Evolutionary conservation across 2,888 invertebrate genomes (phyloP).

Genomic region (Cephus nigrinus): DNA sequence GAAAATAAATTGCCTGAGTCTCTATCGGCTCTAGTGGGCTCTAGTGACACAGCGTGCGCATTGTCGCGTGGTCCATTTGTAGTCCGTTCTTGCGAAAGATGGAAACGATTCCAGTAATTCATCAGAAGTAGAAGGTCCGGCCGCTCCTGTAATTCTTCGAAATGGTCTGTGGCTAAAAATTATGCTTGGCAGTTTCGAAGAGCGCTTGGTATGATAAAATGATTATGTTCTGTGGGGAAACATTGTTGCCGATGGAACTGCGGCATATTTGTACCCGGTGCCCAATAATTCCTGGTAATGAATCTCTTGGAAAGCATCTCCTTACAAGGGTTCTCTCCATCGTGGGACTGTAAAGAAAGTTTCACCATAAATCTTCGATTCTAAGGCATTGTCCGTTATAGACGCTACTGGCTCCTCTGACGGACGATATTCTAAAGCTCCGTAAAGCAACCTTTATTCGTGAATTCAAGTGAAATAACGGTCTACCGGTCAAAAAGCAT

Average conservation of each 20-base stretch:
- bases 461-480: not conserved
- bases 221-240: not conserved
- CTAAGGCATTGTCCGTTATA: conserved; percentile 41
- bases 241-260: conserved; percentile 10
- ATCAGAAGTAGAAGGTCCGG: not conserved
- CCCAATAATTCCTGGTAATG: conserved; percentile 20
- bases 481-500: not conserved
- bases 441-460: not conserved
- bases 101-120: not conserved
- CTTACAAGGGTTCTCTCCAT: conserved; percentile 15
- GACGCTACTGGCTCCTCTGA: not conserved
- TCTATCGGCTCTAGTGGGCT: not conserved
- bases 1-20: not conserved
- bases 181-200: not conserved
- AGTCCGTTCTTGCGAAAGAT: not conserved
- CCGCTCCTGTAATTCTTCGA: not conserved
- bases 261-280: conserved; percentile 9
- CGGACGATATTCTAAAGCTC: not conserved
- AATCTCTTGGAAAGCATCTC: conserved; percentile 20
- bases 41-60: not conserved
- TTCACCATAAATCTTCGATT: conserved; percentile 48
- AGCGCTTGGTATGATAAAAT: not conserved
- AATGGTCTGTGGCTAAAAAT: not conserved
- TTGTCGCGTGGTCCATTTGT: not conserved
- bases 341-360: conserved; percentile 38